Percentiles rank a stretch among this genome's conserved stretches.
These are phyloP conservation scores for Sepiola atlantica DNA, from an alignment of 2,888 invertebrate genomes.

Conservation along the genomic window DNA sequence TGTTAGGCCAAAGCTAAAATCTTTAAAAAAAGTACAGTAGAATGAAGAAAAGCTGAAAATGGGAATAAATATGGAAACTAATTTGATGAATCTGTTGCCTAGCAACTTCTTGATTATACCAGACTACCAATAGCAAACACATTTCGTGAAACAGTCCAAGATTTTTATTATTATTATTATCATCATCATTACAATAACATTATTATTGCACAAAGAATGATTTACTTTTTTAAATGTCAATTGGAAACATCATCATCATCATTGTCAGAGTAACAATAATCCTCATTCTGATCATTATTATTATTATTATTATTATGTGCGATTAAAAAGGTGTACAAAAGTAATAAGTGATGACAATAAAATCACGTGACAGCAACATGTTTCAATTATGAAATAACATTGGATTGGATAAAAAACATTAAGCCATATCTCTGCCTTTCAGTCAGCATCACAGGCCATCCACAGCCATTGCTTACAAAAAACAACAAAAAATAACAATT, in stretches of 20 bases:
- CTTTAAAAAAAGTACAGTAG: neutral
- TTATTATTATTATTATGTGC: neutral
- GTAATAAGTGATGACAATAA: conserved; percentile 32
- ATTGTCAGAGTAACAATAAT: too few relatives aligned
- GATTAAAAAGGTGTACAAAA: conserved; percentile 21
- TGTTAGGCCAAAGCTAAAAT: neutral
- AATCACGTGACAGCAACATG: conserved; percentile 32
- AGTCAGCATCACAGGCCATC: conserved; percentile 13
- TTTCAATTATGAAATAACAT: conserved; percentile 32
- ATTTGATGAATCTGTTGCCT: neutral
- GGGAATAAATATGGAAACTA: neutral
- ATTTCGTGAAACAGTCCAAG: conserved; percentile 18
- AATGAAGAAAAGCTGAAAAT: neutral
- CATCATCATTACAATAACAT: neutral
- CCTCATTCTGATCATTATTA: neutral
- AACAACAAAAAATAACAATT: too few relatives aligned
- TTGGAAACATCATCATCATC: neutral
- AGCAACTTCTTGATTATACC: neutral
- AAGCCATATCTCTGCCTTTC: conserved; percentile 32
- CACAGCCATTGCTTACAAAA: neutral
- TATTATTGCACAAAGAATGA: conserved; percentile 32
- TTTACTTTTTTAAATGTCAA: conserved; percentile 11
- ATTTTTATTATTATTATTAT: conserved; percentile 20
- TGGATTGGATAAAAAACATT: conserved; percentile 12
- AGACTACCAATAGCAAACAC: conserved; percentile 13